Evolutionary conservation across 2,113 vertebrate species (phyloP).

Genomic region (Vombatus ursinus): DNA sequence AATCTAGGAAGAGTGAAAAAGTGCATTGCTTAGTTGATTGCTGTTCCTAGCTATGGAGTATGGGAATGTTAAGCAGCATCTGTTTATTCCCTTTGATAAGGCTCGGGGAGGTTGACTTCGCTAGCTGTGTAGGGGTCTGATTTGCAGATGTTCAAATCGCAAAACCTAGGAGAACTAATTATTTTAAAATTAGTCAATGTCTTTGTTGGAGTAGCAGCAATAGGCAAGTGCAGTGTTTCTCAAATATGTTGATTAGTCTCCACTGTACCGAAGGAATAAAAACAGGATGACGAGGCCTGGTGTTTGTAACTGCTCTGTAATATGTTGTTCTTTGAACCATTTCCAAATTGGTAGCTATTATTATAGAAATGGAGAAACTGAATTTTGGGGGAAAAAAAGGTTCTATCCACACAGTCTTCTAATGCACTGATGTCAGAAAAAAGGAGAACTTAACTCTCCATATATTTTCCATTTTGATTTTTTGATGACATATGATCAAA

Average conservation of each 20-base stretch:
- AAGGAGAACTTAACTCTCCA: neutral
- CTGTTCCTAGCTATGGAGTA: constrained; percentile 52
- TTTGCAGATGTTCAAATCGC: constrained; percentile 71
- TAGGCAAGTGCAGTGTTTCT: constrained; percentile 66
- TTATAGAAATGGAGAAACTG: constrained; percentile 26
- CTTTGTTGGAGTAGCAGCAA: constrained; percentile 61
- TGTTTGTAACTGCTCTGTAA: constrained; percentile 66
- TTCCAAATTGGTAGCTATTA: constrained; percentile 31
- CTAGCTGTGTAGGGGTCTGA: constrained; percentile 49
- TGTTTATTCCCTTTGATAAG: constrained; percentile 59
- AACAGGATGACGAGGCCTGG: constrained; percentile 23
- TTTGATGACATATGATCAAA: neutral
- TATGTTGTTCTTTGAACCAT: constrained; percentile 62
- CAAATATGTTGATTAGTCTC: constrained; percentile 72
- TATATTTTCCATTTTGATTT: neutral
- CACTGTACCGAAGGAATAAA: constrained; percentile 70
- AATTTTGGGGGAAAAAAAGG: neutral
- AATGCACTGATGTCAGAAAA: neutral
- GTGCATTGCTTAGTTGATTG: neutral
- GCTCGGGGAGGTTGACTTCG: constrained; percentile 34
- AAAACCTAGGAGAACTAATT: constrained; percentile 67
- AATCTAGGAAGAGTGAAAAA: neutral
- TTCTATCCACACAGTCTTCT: neutral
- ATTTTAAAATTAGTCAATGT: constrained; percentile 70
- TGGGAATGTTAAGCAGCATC: constrained; percentile 36